Conservation (phyloP, 2,797 vertebrate species). For the Peromyscus attwateri region DNA sequence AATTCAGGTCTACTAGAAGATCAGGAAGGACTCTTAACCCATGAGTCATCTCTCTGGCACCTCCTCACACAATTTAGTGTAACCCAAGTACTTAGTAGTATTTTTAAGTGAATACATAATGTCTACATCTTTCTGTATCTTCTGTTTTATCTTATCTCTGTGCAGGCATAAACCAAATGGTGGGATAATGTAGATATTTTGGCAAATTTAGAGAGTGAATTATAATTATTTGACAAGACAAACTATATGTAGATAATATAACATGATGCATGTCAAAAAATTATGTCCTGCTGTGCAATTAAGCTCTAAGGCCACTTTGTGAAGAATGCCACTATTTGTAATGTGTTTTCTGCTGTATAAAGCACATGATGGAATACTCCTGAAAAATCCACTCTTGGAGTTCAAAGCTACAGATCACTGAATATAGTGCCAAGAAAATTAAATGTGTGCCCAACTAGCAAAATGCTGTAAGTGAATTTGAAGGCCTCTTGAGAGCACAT, state of each 20-base stretch:
- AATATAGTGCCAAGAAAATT: constrained; percentile 77
- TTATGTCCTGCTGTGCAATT: background rate
- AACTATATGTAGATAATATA: background rate
- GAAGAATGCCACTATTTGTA: constrained; percentile 34
- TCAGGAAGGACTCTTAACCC: background rate
- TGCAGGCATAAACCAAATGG: background rate
- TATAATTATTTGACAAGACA: background rate
- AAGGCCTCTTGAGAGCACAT: constrained; percentile 69
- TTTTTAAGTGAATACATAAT: background rate
- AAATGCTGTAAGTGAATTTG: constrained; percentile 72
- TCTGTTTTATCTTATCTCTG: background rate
- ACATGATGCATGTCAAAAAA: background rate
- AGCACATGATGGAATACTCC: constrained; percentile 58
- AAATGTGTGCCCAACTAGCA: constrained; percentile 77
- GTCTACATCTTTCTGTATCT: background rate
- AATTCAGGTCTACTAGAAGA: background rate
- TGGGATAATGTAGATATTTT: background rate
- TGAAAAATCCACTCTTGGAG: constrained; percentile 71
- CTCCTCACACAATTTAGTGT: background rate
- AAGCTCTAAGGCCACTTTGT: constrained; percentile 43
- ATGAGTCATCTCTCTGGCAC: background rate
- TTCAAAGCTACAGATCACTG: constrained; percentile 76
- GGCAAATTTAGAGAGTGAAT: background rate
- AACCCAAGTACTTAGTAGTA: background rate
- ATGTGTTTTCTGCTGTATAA: background rate